phyloP scores from a whole-genome alignment of 2,113 vertebrate genomes.

The Microcebus tavaratra region DNA sequence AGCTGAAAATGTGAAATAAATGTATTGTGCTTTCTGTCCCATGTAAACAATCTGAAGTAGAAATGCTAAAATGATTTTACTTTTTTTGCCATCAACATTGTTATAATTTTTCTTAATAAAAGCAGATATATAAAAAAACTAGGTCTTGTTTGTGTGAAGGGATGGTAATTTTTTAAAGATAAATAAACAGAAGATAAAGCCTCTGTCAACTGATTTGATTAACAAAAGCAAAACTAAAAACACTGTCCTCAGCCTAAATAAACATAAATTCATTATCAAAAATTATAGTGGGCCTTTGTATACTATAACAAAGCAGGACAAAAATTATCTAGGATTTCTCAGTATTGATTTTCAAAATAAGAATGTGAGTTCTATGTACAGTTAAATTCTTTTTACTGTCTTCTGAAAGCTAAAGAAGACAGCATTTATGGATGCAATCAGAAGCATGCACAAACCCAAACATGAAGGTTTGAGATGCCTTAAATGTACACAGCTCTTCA shows the following conservation, averaged over 20 bases:
- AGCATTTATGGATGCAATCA: background rate
- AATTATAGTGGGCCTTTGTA: background rate
- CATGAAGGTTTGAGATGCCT: background rate
- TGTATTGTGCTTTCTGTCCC: constrained; percentile 62
- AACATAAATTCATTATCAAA: constrained; percentile 4
- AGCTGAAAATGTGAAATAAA: constrained; percentile 68
- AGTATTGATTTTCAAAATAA: constrained; percentile 52
- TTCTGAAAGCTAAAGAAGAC: background rate
- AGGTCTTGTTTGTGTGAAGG: background rate
- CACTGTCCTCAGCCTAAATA: constrained; percentile 1
- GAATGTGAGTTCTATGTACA: background rate
- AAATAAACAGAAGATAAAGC: constrained; percentile 41
- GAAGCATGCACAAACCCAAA: constrained; percentile 50
- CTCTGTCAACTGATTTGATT: background rate
- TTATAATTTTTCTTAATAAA: constrained; percentile 35
- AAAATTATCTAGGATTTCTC: constrained; percentile 32
- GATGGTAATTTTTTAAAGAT: background rate
- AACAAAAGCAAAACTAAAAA: constrained; percentile 53
- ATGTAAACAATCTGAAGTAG: background rate
- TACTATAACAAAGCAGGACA: constrained; percentile 13
- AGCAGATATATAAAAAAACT: background rate
- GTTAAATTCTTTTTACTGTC: background rate
- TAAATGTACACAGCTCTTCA: constrained; percentile 34
- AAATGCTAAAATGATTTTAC: constrained; percentile 45
- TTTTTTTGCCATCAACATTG: constrained; percentile 16